phyloP scores from a whole-genome alignment of 2,113 vertebrate species.

The Scortum barcoo region DNA sequence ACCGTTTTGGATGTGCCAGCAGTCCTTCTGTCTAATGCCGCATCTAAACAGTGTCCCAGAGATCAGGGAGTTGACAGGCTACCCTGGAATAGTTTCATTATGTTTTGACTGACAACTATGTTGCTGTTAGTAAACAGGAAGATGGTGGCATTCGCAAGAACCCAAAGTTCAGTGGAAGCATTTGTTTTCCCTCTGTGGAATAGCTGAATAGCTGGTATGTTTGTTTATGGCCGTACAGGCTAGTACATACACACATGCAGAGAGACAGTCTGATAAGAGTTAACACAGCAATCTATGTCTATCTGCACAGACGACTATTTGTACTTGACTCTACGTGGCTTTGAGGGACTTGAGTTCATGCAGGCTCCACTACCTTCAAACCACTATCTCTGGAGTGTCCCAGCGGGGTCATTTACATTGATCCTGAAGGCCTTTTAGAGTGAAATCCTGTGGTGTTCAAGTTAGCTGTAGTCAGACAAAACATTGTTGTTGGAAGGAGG shows the following conservation, averaged over 20 bases:
- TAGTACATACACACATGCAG: neutral
- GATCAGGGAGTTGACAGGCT: neutral
- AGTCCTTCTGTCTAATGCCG: neutral
- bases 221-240: neutral
- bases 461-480: constrained; percentile 5
- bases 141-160: constrained; percentile 1
- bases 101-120: neutral
- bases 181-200: neutral
- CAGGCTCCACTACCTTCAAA: neutral
- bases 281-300: neutral
- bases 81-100: neutral
- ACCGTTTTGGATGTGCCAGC: neutral
- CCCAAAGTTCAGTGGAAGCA: neutral
- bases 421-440: neutral
- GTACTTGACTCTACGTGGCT: neutral
- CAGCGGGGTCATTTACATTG: neutral
- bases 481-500: neutral
- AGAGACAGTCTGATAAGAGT: constrained; percentile 8
- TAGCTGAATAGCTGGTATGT: constrained; percentile 20
- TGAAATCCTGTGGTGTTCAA: neutral
- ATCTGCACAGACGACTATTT: neutral
- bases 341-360: neutral
- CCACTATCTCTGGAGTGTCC: constrained; percentile 15
- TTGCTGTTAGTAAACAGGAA: constrained; percentile 14
- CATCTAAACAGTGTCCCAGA: neutral